phyloP scores from a whole-genome alignment of 2,113 vertebrate species.

The Chionomys nivalis region DNA sequence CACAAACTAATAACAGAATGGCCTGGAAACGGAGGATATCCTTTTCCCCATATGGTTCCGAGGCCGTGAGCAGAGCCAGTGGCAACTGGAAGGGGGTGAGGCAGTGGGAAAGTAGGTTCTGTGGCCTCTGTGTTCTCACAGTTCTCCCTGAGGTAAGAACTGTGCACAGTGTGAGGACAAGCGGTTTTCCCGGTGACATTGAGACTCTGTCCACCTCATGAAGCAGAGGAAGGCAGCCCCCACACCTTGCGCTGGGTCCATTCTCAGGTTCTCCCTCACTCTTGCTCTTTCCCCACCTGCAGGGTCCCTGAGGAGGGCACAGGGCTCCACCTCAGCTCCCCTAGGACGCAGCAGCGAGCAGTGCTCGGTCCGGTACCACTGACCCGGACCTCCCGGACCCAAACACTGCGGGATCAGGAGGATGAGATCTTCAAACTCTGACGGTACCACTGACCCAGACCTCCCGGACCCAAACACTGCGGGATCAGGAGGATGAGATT shows the following conservation, averaged over 20 bases:
- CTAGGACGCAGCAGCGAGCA: constrained; percentile 80
- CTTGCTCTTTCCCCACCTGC: constrained; percentile 31
- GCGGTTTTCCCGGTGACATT: background rate
- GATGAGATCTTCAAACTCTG: constrained; percentile 95
- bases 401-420: constrained; percentile 87
- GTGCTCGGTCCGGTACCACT: constrained; percentile 87
- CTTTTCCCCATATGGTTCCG: background rate
- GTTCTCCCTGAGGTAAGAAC: background rate
- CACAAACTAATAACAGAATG: background rate
- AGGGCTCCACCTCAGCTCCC: constrained; percentile 67
- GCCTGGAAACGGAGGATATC: background rate
- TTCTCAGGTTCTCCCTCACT: constrained; percentile 3
- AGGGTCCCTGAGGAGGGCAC: constrained; percentile 85
- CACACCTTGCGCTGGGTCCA: background rate
- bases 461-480: constrained; percentile 86
- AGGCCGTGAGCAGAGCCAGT: background rate
- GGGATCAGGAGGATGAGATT: constrained; percentile 93
- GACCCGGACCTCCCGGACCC: constrained; percentile 88
- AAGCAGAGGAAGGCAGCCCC: background rate
- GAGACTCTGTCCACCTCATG: background rate
- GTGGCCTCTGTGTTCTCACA: background rate
- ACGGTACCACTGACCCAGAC: constrained; percentile 89
- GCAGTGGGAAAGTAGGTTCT: background rate
- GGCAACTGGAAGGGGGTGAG: background rate
- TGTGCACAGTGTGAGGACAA: background rate